Base-by-base conservation (phyloP, 2,113 vertebrate genomes). In the Dasypus novemcinctus region DNA sequence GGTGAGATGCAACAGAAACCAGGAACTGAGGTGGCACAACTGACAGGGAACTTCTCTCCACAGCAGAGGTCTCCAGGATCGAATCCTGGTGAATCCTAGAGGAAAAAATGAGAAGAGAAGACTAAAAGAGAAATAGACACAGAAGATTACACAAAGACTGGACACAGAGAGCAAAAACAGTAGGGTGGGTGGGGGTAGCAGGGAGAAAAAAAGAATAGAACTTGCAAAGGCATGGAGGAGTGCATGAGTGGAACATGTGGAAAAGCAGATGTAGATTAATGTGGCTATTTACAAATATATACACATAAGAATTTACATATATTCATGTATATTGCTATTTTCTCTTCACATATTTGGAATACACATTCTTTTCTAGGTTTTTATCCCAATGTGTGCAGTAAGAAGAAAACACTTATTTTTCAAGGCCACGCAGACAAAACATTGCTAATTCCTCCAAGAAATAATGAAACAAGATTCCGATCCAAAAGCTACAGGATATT, bases 161-260 rank as follows among this genome's bases (percentile, higher is more conserved):
- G n/a, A n/a, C n/a, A n/a, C n/a, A n/a, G n/a, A n/a, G n/a, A n/a
- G n/a, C n/a, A n/a, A n/a, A n/a, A n/a, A n/a, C n/a, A n/a, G n/a
- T n/a, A n/a, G n/a, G n/a, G n/a, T n/a, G n/a, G n/a, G n/a, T n/a
- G n/a, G n/a, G n/a, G n/a, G n/a, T n/a, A n/a, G n/a, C n/a, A n/a
- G n/a, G n/a, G n/a, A n/a, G n/a, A n/a, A n/a, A n/a, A 25, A 4
- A 20, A 88, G 21, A 64, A 57, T 2, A 71, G 61, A 6, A 17
- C 31, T 43, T 74, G 12, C 7, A 46, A 79, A 68, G 63, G 2
- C 23, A 12, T 18, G 17, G 21, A 72, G 10, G 23, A 13, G 23
- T 31, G 4, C 0, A 0, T 71, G 43, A 75, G 23, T 29, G 31
- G 38, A 80, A 18, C 7, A 12, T 1, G 9, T 29, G 33, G 17